Conservation (phyloP, 2,888 invertebrate species). For the Sarcophaga carnaria region DNA sequence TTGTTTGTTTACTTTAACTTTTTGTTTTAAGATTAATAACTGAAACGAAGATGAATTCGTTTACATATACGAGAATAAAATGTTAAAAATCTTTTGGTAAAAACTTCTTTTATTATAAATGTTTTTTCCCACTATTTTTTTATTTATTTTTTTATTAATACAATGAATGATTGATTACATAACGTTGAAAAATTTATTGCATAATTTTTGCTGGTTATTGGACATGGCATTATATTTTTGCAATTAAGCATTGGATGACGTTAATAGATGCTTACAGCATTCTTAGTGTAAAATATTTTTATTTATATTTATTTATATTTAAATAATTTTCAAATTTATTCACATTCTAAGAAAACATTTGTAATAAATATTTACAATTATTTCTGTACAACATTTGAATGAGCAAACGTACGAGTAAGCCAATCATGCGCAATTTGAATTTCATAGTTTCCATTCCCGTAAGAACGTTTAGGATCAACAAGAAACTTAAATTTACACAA, state of each 20-base stretch:
- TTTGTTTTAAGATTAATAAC: no score
- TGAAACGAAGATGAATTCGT: no score
- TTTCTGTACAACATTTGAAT: no score
- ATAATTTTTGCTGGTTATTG: conserved; percentile 30
- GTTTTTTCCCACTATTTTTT: conserved; percentile 15
- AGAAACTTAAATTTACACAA: no score
- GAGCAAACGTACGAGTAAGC: no score
- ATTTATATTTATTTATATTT: conserved; percentile 9
- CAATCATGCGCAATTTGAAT: no score
- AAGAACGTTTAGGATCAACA: no score
- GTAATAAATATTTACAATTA: background rate
- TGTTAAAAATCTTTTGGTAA: background rate
- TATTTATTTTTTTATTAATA: conserved; percentile 12
- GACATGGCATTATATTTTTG: conserved; percentile 9
- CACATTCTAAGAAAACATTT: background rate
- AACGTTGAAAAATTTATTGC: conserved; percentile 45
- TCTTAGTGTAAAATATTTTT: conserved; percentile 15
- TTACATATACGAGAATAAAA: no score
- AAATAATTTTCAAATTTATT: background rate
- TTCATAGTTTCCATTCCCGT: no score
- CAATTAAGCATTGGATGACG: conserved; percentile 46
- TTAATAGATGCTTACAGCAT: conserved; percentile 42
- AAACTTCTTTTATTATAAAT: conserved; percentile 18
- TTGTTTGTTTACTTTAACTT: no score
- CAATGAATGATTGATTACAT: conserved; percentile 50